These are phyloP conservation scores for Cairina moschata DNA, from an alignment of 2,113 vertebrate species.

Conservation along the genomic window DNA sequence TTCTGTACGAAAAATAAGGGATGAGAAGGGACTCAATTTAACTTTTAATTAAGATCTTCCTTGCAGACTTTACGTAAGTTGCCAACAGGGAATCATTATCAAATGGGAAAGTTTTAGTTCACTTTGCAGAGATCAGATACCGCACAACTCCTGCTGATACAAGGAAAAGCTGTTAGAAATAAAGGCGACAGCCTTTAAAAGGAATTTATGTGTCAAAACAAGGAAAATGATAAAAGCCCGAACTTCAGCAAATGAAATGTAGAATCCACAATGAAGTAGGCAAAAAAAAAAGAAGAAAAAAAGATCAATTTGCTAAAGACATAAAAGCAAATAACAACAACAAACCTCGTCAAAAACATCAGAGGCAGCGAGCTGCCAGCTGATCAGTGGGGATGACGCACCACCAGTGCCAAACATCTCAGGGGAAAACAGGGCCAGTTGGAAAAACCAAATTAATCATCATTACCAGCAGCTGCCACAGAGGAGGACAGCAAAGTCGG, in stretches of 20 bases:
- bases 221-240: conserved; percentile 60
- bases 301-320: conserved; percentile 48
- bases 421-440: conserved; percentile 37
- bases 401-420: conserved; percentile 33
- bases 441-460: conserved; percentile 63
- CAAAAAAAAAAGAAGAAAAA: background rate
- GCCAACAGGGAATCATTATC: background rate
- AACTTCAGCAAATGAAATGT: background rate
- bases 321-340: conserved; percentile 62
- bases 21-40: conserved; percentile 10
- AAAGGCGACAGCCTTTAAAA: background rate
- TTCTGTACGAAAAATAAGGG: background rate
- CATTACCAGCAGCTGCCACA: conserved; percentile 37
- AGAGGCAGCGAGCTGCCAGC: conserved; percentile 52
- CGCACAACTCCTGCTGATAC: background rate
- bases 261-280: background rate
- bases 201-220: conserved; percentile 51
- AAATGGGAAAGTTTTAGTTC: conserved; percentile 19
- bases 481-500: background rate
- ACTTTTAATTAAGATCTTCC: conserved; percentile 19
- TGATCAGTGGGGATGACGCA: conserved; percentile 35
- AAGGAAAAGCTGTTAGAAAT: background rate
- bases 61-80: background rate
- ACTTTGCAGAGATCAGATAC: conserved; percentile 29
- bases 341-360: conserved; percentile 43